phyloP scores from a whole-genome alignment of 92 coral and sea anemone species.

The Epizoanthus illoricatus region DNA sequence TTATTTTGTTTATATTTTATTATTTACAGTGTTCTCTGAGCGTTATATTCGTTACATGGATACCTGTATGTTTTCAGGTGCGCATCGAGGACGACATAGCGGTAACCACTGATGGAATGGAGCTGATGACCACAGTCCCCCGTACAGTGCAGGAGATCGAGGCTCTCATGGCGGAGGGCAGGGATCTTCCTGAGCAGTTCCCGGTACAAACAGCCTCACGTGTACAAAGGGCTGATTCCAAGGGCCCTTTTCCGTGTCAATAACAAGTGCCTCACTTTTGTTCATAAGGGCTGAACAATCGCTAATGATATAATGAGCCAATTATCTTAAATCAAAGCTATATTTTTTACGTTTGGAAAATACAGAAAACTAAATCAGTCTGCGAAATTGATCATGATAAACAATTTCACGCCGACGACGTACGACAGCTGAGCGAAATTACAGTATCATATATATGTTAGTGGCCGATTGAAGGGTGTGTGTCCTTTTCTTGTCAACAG shows the following conservation, averaged over 20 bases:
- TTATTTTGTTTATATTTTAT: too few species aligned
- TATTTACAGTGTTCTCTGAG: background rate
- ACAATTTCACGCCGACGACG: background rate
- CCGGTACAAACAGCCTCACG: constrained; percentile 56
- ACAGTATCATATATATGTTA: too few species aligned
- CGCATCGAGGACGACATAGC: constrained; percentile 96
- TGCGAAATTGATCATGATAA: too few species aligned
- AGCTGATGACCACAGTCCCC: constrained; percentile 95
- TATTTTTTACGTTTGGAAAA: background rate
- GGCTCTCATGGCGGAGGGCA: constrained; percentile 84
- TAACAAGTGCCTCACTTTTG: background rate
- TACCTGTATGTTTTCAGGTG: constrained; percentile 56
- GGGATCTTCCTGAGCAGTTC: constrained; percentile 67
- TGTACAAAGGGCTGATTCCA: constrained; percentile 15
- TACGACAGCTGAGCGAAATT: too few species aligned
- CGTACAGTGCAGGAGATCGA: constrained; percentile 97
- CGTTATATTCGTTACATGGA: background rate
- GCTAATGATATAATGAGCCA: background rate
- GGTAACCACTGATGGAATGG: constrained; percentile 97
- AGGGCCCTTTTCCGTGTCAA: constrained; percentile 37
- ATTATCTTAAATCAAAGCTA: constrained; percentile 20
- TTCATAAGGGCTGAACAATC: background rate
- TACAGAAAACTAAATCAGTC: too few species aligned
- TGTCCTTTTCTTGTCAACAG: too few species aligned
- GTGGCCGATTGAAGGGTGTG: too few species aligned